phyloP scores from a whole-genome alignment of 2,797 vertebrate genomes.

The Pteronotus mesoamericanus region DNA sequence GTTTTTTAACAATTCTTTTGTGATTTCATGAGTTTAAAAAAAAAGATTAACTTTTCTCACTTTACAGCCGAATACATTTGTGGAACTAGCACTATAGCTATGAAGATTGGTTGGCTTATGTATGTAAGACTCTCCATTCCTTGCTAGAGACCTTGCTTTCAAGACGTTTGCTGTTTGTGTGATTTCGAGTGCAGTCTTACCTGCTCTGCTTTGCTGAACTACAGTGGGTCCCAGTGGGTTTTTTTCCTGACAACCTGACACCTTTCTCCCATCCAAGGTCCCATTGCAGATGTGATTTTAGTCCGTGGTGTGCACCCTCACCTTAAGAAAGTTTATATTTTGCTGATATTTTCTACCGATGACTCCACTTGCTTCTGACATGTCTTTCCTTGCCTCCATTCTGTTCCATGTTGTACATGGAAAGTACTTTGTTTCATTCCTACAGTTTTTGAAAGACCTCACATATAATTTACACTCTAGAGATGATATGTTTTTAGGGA shows the following conservation, averaged over 20 bases:
- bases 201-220: not conserved
- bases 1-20: not conserved
- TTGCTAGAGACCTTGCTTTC: not conserved
- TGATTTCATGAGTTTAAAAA: not conserved
- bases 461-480: not conserved
- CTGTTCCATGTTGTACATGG: not conserved
- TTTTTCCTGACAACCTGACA: not conserved
- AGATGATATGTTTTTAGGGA: not conserved
- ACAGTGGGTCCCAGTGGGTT: not conserved
- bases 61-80: not conserved
- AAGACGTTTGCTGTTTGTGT: not conserved
- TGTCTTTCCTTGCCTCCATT: not conserved
- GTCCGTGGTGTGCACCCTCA: accelerated
- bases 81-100: not conserved
- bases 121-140: not conserved
- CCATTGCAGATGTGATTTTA: not conserved
- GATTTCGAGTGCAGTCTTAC: not conserved
- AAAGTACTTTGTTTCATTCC: not conserved
- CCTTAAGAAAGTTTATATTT: not conserved
- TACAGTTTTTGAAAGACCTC: not conserved
- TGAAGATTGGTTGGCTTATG: not conserved
- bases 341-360: not conserved
- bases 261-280: not conserved
- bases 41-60: not conserved
- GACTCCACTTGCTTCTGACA: not conserved